A percentile compares a stretch with the other conserved stretches of the same genome.
Conservation (phyloP, 2,888 invertebrate species). For the Pemphredon lugubris region DNA sequence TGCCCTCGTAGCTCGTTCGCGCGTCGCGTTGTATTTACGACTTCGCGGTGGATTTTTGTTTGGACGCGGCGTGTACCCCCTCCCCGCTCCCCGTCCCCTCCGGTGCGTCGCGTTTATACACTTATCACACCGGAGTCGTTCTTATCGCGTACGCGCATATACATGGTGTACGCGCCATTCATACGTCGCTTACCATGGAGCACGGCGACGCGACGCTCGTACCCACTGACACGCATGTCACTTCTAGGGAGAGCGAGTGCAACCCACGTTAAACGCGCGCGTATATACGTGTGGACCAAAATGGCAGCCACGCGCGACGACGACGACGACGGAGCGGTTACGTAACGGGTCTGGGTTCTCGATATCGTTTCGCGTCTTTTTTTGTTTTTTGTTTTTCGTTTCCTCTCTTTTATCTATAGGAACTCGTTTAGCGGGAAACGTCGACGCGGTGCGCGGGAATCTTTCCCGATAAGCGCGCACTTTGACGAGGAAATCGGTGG, state of each 20-base stretch:
- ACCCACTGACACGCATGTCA: background rate
- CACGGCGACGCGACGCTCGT: slow-evolving; percentile 18
- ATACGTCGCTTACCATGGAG: slow-evolving; percentile 17
- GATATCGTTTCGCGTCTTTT: background rate
- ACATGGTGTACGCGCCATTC: slow-evolving; percentile 29
- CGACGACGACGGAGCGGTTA: slow-evolving; percentile 45
- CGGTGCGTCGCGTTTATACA: slow-evolving; percentile 5
- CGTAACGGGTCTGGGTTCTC: slow-evolving; percentile 47
- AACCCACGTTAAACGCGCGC: background rate
- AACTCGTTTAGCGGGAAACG: slow-evolving; percentile 24
- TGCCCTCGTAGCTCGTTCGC: background rate
- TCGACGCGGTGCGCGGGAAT: background rate
- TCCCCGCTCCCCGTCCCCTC: slow-evolving; percentile 14
- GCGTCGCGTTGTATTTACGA: slow-evolving; percentile 13
- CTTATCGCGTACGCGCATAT: slow-evolving; percentile 34
- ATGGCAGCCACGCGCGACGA: no score
- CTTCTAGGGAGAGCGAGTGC: slow-evolving; percentile 17
- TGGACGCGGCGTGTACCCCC: background rate
- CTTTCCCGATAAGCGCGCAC: background rate
- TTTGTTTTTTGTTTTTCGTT: slow-evolving; percentile 31
- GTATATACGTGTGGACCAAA: slow-evolving; percentile 53
- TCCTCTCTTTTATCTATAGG: background rate
- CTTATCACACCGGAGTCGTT: slow-evolving; percentile 3
- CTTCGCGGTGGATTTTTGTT: slow-evolving; percentile 4
- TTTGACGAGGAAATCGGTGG: no score